Conservation (phyloP, 2,888 invertebrate genomes). For the Antitype chi region DNA sequence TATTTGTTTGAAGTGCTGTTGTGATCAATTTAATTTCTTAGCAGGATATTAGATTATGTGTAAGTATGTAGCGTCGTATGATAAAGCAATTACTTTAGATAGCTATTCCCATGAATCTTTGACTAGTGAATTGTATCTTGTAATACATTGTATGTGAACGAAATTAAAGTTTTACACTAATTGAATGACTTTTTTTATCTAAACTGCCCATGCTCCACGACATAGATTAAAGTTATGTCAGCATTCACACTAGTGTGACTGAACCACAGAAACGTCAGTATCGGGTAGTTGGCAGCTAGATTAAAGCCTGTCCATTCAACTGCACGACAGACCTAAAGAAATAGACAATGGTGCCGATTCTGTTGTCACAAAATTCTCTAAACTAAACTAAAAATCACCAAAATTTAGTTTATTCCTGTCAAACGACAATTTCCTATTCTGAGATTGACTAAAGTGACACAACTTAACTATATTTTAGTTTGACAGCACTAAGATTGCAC, state of each 20-base stretch:
- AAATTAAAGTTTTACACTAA: slow-evolving; percentile 70
- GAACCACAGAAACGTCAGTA: not conserved
- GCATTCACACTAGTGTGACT: not conserved
- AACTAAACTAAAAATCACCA: too few relatives aligned
- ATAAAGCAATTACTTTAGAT: slow-evolving; percentile 50
- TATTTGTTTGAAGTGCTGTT: slow-evolving; percentile 47
- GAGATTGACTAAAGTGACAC: too few relatives aligned
- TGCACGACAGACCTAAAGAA: too few relatives aligned
- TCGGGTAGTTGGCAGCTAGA: not conserved
- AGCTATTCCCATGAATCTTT: slow-evolving; percentile 59
- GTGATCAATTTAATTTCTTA: slow-evolving; percentile 52
- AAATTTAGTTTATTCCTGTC: too few relatives aligned
- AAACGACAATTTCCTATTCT: too few relatives aligned
- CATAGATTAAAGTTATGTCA: not conserved
- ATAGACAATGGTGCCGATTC: too few relatives aligned
- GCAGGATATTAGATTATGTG: slow-evolving; percentile 42
- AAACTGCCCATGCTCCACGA: not conserved
- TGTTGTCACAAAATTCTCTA: too few relatives aligned
- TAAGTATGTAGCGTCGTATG: slow-evolving; percentile 47
- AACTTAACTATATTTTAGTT: too few relatives aligned
- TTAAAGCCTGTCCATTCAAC: not conserved
- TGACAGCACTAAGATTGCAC: too few relatives aligned
- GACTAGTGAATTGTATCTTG: slow-evolving; percentile 64
- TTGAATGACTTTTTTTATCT: slow-evolving; percentile 29
- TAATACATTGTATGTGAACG: slow-evolving; percentile 59